Base-by-base conservation (phyloP, 2,888 invertebrate species). In the Punctoribates punctum region DNA sequence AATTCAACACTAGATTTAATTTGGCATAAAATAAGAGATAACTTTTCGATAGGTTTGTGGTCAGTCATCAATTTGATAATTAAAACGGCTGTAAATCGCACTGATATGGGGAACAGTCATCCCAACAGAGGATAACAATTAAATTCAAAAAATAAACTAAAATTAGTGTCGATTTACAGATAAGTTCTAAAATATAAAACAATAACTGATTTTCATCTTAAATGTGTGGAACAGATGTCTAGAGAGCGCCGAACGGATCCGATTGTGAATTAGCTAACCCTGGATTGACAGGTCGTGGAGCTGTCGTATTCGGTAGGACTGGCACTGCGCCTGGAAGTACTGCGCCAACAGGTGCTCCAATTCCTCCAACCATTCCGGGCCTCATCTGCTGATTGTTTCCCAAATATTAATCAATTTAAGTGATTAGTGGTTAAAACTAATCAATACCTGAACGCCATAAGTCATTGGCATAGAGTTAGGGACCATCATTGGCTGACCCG, bases 201-300 rank as follows among this genome's bases (percentile, higher is more conserved):
- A 6, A 42, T 42, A 9, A 9, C 42, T 42, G 17, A 48, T 5
- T 48, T 48, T 48, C n/a, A 17, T 3, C 6, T 48, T 6, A 42
- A 48, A n/a, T 57, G n/a, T 57, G n/a, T 23, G 25, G 5, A 23
- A n/a, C 20, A 23, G 11, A 65, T 65, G 17, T 42, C 25, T 70
- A 75, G 17, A 75, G 72, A 70, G 75, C 75, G n/a, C 76, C 76
- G 57, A 76, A 76, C 25, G 73, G 73, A 65, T 76, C 76, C n/a
- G 75, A 23, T 46, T 65, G 65, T 34, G 65, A 29, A 23, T 23
- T 25, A 29, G 65, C 65, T 65, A 57, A 23, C 9, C 65, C 65
- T 29, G 65, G 65, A 65, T 65, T 65, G 11, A 65, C 29, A 4
- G 65, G 65, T n/a, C 65, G 65, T 29, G 9, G 65, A 29, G 65